A percentile compares a stretch with the other conserved stretches of the same genome.
These are phyloP conservation scores for Zalophus californianus DNA, from an alignment of 2,797 vertebrate genomes.

Conservation along the genomic window DNA sequence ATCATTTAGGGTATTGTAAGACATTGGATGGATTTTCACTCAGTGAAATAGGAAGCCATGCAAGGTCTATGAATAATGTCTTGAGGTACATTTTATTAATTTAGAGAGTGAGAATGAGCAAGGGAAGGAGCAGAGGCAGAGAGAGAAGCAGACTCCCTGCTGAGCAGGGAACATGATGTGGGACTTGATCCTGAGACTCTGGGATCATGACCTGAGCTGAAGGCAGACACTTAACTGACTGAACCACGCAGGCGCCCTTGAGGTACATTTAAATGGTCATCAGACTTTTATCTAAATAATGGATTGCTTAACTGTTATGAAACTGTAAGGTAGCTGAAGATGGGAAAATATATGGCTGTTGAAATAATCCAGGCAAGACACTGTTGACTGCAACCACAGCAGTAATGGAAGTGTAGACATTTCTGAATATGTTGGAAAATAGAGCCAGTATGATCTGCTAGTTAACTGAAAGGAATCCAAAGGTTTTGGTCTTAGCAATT, in stretches of 20 bases:
- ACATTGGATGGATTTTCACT: background rate
- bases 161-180: background rate
- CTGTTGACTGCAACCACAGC: background rate
- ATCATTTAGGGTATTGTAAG: background rate
- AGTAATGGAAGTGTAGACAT: background rate
- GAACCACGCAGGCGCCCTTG: background rate
- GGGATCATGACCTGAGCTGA: background rate
- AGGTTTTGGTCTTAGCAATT: background rate
- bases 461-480: background rate
- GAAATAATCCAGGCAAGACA: background rate
- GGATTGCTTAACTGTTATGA: background rate
- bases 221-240: background rate
- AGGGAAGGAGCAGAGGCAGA: background rate
- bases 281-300: background rate
- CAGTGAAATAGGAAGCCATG: background rate
- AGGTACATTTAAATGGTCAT: background rate
- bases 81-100: background rate
- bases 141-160: background rate
- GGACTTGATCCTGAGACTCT: background rate
- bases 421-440: background rate
- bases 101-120: background rate
- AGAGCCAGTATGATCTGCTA: background rate
- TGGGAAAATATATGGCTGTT: background rate
- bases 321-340: background rate
- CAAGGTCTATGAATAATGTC: background rate